Conservation (phyloP, 2,113 vertebrate genomes). For the Numenius arquata region DNA sequence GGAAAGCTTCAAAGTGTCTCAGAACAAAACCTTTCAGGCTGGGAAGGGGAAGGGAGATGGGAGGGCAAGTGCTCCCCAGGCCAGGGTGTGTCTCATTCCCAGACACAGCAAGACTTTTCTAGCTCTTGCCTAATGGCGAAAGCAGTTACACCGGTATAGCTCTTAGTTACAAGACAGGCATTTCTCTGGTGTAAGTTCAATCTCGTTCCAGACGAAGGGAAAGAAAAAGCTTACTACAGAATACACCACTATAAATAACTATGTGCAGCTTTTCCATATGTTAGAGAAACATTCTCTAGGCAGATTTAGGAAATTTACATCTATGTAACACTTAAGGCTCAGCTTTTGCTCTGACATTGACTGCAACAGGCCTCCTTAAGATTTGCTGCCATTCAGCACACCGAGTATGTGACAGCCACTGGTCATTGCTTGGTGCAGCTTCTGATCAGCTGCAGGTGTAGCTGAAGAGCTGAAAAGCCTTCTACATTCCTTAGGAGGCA, state of each 20-base stretch:
- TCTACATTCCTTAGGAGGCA: background rate
- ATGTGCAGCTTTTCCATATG: fast-evolving
- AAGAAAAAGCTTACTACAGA: background rate
- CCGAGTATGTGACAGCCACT: background rate
- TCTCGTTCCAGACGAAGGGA: background rate
- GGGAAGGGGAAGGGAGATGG: background rate
- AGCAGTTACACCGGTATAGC: slow-evolving; percentile 21
- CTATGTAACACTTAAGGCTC: background rate
- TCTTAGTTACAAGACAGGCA: background rate
- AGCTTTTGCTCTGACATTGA: background rate
- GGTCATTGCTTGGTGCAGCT: too few species aligned
- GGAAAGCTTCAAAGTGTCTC: background rate
- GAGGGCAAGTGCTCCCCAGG: background rate
- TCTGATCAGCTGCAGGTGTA: background rate
- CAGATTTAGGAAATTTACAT: background rate
- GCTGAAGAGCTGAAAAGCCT: background rate
- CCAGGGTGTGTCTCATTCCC: background rate
- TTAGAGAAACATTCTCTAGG: background rate
- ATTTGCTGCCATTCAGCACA: background rate
- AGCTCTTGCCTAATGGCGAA: background rate
- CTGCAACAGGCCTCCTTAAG: background rate
- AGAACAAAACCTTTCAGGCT: background rate
- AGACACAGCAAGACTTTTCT: background rate
- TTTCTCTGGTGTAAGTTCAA: background rate
- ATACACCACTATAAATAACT: fast-evolving